Base-by-base conservation (phyloP, 2,888 invertebrate species). In the Formica aserva region DNA sequence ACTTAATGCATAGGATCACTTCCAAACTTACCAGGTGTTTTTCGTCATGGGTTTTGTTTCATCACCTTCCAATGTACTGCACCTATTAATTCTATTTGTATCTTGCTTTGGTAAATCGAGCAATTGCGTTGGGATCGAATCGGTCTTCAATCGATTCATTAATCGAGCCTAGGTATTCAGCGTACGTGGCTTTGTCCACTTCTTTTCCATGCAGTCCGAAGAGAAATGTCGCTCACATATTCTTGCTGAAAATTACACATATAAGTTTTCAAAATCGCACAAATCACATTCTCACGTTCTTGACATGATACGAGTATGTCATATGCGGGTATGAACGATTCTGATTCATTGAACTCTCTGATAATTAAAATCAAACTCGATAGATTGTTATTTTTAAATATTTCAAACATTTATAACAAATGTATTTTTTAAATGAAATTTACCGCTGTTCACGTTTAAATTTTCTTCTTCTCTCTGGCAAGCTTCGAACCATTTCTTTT, bases 151-250 rank as follows among this genome's bases (percentile, higher is more conserved):
- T 55, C 55, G 55, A 55, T 9, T n/a, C 22, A 55, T 55, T 55
- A 55, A 55, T 55, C 55, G 55, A 55, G 55, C 55, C 22, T 55
- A 3, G 55, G 55, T 55, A 55, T n/a, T 55, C 55, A 3, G 9
- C 22, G 11, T 22, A 63, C 3, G 63, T 35, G 26, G 26, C 57
- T 60, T 26, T 63, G 32, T 63, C 35, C 63, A 63, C 13, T 63
- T 63, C 9, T 35, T 15, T 63, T 63, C 35, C 2, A 63, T 35
- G n/a, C 62, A 63, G 15, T 63, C 32, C n/a, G 18, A 15, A 18
- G 32, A 63, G 18, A 63, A 63, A 63, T 63, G 63, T 63, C 35
- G 63, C 18, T 63, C 35, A 35, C 63, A 63, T 63, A 63, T 32
- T 35, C 3, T 11, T 55, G 55, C 55, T 55, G 22, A 22, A 55